Conservation (phyloP, 2,797 vertebrate species). For the Eupleurogrammus muticus region DNA sequence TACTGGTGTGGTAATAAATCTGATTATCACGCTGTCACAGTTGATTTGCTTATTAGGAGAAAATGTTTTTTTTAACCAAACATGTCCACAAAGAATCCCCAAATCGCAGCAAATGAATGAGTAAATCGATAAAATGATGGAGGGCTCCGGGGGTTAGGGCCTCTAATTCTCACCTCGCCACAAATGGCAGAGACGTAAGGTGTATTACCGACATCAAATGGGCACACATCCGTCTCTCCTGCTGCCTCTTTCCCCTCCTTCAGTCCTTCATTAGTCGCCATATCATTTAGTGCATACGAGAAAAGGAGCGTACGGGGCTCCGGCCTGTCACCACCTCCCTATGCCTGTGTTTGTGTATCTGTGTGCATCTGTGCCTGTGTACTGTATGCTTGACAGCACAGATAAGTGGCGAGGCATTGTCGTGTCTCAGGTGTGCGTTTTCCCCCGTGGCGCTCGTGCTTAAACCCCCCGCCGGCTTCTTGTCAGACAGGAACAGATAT, state of each 20-base stretch:
- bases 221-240: constrained; percentile 25
- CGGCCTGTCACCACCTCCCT: constrained; percentile 22
- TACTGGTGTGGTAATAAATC: not conserved
- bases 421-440: constrained; percentile 59
- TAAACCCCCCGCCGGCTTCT: constrained; percentile 26
- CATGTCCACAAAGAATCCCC: not conserved
- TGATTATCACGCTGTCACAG: not conserved
- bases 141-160: not conserved
- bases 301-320: constrained; percentile 21
- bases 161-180: not conserved
- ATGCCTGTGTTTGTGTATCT: constrained; percentile 33
- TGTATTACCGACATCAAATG: constrained; percentile 20
- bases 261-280: constrained; percentile 8
- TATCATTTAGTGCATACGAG: constrained; percentile 21
- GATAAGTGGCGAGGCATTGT: constrained; percentile 51
- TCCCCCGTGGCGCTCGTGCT: constrained; percentile 54
- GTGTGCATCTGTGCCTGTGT: constrained; percentile 18
- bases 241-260: not conserved
- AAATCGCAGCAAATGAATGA: not conserved
- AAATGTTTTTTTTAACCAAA: not conserved
- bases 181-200: constrained; percentile 4
- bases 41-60: not conserved
- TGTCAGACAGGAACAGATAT: constrained; percentile 52
- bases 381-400: constrained; percentile 58
- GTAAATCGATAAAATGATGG: not conserved